Conservation (phyloP, 2,797 vertebrate genomes). For the Takifugu ocellatus region DNA sequence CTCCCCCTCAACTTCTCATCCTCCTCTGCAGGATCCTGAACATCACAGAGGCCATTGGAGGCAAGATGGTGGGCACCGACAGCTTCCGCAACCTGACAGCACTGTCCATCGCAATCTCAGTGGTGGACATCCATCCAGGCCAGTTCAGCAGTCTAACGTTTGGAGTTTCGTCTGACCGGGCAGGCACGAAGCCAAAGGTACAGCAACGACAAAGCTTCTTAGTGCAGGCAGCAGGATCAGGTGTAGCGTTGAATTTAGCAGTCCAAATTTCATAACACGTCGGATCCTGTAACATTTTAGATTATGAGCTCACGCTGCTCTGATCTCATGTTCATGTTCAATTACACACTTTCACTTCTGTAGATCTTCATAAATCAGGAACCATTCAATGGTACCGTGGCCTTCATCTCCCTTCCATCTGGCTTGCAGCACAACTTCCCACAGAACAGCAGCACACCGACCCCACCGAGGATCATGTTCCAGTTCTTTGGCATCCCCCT, state of each 20-base stretch:
- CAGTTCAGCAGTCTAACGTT: constrained; percentile 78
- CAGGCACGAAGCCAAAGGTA: constrained; percentile 74
- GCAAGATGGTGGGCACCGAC: constrained; percentile 72
- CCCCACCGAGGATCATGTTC: constrained; percentile 79
- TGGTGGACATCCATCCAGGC: constrained; percentile 67
- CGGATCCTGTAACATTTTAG: too few species aligned
- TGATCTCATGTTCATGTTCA: too few species aligned
- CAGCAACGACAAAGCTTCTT: neutral
- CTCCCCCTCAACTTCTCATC: neutral
- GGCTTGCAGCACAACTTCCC: constrained; percentile 72
- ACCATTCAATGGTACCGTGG: constrained; percentile 70
- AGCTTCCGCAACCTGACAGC: constrained; percentile 64
- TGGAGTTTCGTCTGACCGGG: constrained; percentile 69
- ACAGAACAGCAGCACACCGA: constrained; percentile 19
- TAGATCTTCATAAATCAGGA: constrained; percentile 78
- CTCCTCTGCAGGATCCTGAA: constrained; percentile 78
- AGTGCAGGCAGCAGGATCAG: too few species aligned
- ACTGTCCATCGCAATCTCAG: constrained; percentile 70
- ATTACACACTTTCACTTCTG: constrained; percentile 15
- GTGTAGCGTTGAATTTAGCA: too few species aligned
- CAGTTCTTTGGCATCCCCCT: constrained; percentile 81
- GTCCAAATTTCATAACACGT: too few species aligned
- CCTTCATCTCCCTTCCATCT: constrained; percentile 82
- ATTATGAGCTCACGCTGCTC: too few species aligned
- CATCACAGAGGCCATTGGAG: constrained; percentile 79